phyloP scores from a whole-genome alignment of 2,888 invertebrate genomes.

The Epistrophe eligans region DNA sequence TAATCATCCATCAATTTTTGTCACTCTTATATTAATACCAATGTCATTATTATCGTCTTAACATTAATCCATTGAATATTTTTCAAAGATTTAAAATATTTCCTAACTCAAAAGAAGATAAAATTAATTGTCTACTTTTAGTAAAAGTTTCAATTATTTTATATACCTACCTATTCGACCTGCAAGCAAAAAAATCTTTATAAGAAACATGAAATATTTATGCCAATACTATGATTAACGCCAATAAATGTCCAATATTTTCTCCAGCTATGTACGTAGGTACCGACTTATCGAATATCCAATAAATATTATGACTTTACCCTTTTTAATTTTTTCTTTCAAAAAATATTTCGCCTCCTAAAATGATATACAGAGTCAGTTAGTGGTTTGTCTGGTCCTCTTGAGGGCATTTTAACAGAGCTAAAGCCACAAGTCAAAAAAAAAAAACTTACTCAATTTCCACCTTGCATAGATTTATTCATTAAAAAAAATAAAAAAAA shows the following conservation, averaged over 20 bases:
- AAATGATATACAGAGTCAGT: neutral
- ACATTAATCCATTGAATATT: neutral
- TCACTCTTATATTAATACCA: neutral
- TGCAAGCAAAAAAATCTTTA: neutral
- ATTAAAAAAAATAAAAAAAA: neutral
- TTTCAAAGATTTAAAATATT: neutral
- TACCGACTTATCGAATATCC: neutral
- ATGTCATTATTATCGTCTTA: constrained; percentile 2
- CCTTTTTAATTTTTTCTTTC: constrained; percentile 48
- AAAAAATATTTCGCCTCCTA: constrained; percentile 21
- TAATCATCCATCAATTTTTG: constrained; percentile 7
- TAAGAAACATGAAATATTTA: neutral
- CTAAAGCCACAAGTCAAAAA: neutral
- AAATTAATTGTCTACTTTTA: neutral
- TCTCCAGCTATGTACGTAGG: neutral
- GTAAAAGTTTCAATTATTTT: neutral
- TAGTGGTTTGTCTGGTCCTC: neutral
- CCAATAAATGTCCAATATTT: constrained; percentile 26
- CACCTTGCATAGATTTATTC: constrained; percentile 50
- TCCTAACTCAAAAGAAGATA: neutral
- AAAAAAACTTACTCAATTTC: constrained; percentile 5
- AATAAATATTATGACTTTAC: constrained; percentile 25
- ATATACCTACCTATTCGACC: neutral
- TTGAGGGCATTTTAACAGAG: constrained; percentile 16
- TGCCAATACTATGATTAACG: constrained; percentile 1